These are phyloP conservation scores for Falco concolor DNA, from an alignment of 2,797 vertebrate species.

Conservation along the genomic window DNA sequence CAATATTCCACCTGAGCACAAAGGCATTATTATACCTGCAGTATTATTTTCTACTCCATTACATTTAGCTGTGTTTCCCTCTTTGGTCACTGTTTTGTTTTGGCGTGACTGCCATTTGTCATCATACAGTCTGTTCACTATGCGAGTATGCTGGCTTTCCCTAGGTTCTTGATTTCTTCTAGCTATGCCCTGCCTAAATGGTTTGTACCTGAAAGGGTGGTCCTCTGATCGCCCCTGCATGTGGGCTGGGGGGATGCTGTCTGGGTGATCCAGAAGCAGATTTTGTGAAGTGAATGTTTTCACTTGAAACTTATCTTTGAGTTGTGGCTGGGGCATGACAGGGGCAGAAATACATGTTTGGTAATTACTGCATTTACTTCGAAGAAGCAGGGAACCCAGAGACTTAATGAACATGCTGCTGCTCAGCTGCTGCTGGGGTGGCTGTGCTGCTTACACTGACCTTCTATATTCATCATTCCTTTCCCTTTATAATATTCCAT, in stretches of 20 bases:
- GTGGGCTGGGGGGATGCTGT: rapidly evolving
- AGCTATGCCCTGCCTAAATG: not conserved
- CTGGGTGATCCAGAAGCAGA: not conserved
- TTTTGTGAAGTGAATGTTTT: not conserved
- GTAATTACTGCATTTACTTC: not conserved
- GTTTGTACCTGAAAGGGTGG: not conserved
- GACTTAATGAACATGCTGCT: not conserved
- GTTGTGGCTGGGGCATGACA: not conserved
- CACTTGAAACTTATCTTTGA: not conserved
- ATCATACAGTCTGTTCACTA: not conserved
- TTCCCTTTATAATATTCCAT: not conserved
- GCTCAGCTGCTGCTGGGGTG: not conserved
- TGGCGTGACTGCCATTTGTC: not conserved
- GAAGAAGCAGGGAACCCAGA: not conserved
- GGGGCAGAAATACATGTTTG: not conserved
- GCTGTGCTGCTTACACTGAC: not conserved
- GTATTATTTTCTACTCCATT: not conserved
- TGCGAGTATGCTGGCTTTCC: not conserved
- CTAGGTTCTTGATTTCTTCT: not conserved
- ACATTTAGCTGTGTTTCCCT: not conserved
- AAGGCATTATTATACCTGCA: not conserved
- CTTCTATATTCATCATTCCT: not conserved
- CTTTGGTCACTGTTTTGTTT: not conserved
- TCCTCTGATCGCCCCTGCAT: not conserved
- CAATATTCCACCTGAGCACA: not conserved